A percentile compares a stretch with the other conserved stretches of the same genome.
Evolutionary conservation across 2,113 vertebrate species (phyloP).

Genomic region (Orthonyx spaldingii): DNA sequence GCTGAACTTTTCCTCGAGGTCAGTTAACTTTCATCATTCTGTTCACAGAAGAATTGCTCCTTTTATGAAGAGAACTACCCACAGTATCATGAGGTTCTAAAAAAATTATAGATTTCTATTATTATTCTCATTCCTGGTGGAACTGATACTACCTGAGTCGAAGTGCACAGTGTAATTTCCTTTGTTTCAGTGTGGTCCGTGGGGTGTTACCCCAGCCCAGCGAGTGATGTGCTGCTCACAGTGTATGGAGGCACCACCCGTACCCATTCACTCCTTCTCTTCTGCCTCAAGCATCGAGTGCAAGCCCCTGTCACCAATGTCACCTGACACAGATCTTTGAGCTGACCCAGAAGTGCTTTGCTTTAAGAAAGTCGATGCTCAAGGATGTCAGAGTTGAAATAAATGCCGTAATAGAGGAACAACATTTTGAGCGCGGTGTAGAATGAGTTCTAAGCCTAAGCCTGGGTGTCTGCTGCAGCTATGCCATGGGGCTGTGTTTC

Average conservation of each 20-base stretch:
- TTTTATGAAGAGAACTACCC: background rate
- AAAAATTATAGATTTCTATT: background rate
- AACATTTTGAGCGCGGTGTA: background rate
- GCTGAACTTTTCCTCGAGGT: background rate
- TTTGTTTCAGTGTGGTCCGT: background rate
- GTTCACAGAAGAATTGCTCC: background rate
- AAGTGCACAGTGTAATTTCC: background rate
- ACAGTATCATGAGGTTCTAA: background rate
- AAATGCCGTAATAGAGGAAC: background rate
- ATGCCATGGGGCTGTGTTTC: fast-evolving
- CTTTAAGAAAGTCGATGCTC: background rate
- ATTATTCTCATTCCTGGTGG: background rate
- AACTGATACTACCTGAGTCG: background rate
- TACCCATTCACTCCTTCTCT: fast-evolving
- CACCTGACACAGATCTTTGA: background rate
- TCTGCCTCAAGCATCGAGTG: background rate
- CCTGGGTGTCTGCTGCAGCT: background rate
- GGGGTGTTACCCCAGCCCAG: background rate
- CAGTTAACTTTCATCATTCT: background rate
- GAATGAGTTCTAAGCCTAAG: background rate
- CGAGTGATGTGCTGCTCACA: fast-evolving
- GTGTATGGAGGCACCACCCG: fast-evolving
- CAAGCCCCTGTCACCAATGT: background rate
- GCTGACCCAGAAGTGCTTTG: background rate
- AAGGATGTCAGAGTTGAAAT: background rate